Conservation (phyloP, 2,113 vertebrate species). For the Hucho hucho region DNA sequence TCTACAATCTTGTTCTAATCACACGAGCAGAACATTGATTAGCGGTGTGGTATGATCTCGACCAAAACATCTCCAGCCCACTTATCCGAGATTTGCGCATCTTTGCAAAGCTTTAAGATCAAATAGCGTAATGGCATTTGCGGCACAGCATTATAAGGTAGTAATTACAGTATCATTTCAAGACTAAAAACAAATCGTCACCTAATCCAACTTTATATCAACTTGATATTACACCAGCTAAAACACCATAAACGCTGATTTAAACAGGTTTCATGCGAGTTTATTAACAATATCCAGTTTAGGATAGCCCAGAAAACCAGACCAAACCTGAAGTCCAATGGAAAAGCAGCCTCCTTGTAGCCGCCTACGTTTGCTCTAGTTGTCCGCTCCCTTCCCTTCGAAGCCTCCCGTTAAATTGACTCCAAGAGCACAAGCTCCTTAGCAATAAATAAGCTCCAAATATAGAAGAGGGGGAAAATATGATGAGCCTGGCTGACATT, state of each 20-base stretch:
- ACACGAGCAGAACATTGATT: slow-evolving; percentile 38
- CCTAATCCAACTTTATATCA: not conserved
- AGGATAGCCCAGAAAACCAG: slow-evolving; percentile 20
- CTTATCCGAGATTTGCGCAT: slow-evolving; percentile 42
- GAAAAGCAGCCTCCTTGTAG: slow-evolving; percentile 69
- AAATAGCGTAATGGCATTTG: slow-evolving; percentile 36
- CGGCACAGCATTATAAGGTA: slow-evolving; percentile 7
- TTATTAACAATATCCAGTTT: slow-evolving; percentile 16
- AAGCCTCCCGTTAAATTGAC: slow-evolving; percentile 88
- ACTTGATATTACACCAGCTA: slow-evolving; percentile 6
- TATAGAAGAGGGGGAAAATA: slow-evolving; percentile 99
- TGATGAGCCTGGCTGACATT: slow-evolving; percentile 99
- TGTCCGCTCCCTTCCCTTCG: slow-evolving; percentile 79
- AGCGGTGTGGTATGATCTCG: slow-evolving; percentile 28
- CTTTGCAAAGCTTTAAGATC: slow-evolving; percentile 41
- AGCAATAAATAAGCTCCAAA: slow-evolving; percentile 99
- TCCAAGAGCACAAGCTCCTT: slow-evolving; percentile 90
- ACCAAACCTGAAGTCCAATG: slow-evolving; percentile 79
- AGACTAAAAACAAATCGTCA: slow-evolving; percentile 13
- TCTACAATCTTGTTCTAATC: slow-evolving; percentile 33
- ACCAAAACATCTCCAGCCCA: slow-evolving; percentile 33
- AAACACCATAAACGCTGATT: slow-evolving; percentile 1
- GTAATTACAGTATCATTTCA: slow-evolving; percentile 28
- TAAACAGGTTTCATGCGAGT: slow-evolving; percentile 19
- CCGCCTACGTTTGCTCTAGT: slow-evolving; percentile 58